phyloP scores from a whole-genome alignment of 2,797 vertebrate genomes.

The Coendou prehensilis region DNA sequence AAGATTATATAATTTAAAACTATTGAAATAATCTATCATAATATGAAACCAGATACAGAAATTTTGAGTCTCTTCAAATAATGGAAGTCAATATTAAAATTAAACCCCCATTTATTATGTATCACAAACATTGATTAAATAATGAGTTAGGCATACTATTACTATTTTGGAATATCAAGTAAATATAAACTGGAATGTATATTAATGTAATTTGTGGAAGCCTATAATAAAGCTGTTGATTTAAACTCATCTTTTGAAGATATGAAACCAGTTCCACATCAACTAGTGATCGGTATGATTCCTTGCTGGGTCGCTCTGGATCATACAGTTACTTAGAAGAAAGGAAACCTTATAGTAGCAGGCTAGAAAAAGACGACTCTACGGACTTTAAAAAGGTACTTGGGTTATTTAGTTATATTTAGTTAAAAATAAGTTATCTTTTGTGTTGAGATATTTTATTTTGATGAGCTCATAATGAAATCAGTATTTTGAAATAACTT shows the following conservation, averaged over 20 bases:
- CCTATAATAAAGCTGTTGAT: conserved; percentile 54
- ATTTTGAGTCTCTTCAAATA: background rate
- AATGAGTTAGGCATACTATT: conserved; percentile 31
- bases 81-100: conserved; percentile 36
- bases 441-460: conserved; percentile 35
- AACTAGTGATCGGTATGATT: conserved; percentile 93
- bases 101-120: conserved; percentile 14
- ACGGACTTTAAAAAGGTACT: conserved; percentile 98
- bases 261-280: conserved; percentile 90
- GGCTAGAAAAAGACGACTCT: conserved; percentile 95
- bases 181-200: conserved; percentile 28
- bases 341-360: conserved; percentile 93
- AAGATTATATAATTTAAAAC: background rate
- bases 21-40: conserved; percentile 48
- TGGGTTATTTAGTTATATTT: conserved; percentile 35
- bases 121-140: conserved; percentile 40
- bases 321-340: conserved; percentile 93
- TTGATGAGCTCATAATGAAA: conserved; percentile 49
- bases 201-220: conserved; percentile 56
- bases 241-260: conserved; percentile 85
- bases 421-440: conserved; percentile 56
- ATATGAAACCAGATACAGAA: conserved; percentile 35
- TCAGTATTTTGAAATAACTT: conserved; percentile 43
- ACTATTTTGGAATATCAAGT: conserved; percentile 36
- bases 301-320: conserved; percentile 89